Evolutionary conservation across 2,888 invertebrate genomes (phyloP), one percentile per base, ranked within the genome.

Genomic region (Erynnis tages): DNA sequence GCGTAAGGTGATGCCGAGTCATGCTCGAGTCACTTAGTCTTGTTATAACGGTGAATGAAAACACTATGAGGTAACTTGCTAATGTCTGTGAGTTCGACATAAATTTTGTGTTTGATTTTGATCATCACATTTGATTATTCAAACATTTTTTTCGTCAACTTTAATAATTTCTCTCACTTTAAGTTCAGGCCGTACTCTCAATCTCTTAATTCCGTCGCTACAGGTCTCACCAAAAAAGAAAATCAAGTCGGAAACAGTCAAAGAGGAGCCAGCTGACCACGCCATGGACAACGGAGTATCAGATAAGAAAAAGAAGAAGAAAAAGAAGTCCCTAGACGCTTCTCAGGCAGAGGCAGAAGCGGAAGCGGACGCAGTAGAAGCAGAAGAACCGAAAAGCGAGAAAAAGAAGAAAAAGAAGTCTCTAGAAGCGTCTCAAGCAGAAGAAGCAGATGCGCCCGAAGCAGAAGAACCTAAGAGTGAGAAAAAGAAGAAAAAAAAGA

Each of bases 251-350:
- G 37, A 60, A 54, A 48, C 58, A 55, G 49, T 58, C 11, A 41
- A 67, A 56, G 63, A 68, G 14, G 63, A 66, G 45, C 65, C 60
- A 16, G 61, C 60, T 10, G 57, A 64, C 21, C 59, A 66, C 2
- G 67, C 67, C 14, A 46, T 61, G 21, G 56, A 57, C 14, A 60
- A 63, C 58, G 58, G 67, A 54, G 61, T 67, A 8, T 80, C 82
- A 11, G 90, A 90, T 61, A 91, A 91, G 54, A 66, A 77, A 58
- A 91, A 91, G 63, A 83, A 82, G 66, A 91, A 91, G 65, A 91
- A 87, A 71, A 90, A 87, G 60, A 91, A 90, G 57, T 84, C 83
- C 32, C 75, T 86, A 17, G 82, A 84, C 46, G 63, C 67, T 1
- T 73, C 77, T 4, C 69, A 66, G 37, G 66, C 62, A 1, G 71